phyloP scores from a whole-genome alignment of 2,888 invertebrate species.

The Podabrus alpinus region DNA sequence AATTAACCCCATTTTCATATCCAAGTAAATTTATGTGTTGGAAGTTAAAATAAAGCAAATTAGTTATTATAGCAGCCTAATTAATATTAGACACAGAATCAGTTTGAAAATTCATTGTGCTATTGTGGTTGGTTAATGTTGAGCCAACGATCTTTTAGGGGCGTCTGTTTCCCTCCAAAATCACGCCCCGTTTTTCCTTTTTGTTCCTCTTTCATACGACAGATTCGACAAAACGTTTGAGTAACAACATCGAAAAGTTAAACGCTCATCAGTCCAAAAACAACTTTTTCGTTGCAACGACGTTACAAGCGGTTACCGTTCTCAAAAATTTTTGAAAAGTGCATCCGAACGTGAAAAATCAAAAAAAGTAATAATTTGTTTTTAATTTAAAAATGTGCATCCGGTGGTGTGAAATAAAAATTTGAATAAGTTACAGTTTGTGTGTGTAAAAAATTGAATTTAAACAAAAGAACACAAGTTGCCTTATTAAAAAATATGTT shows the following conservation, averaged over 20 bases:
- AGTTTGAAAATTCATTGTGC: constrained; percentile 36
- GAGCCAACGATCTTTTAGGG: constrained; percentile 38
- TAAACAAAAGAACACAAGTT: neutral
- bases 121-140: constrained; percentile 33
- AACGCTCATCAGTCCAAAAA: constrained; percentile 33
- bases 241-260: neutral
- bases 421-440: neutral
- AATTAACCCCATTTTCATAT: constrained; percentile 2
- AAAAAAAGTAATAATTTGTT: neutral
- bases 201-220: constrained; percentile 20
- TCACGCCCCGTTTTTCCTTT: constrained; percentile 35
- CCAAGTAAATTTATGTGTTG: neutral
- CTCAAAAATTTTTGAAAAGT: neutral
- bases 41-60: neutral
- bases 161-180: constrained; percentile 33
- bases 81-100: constrained; percentile 40
- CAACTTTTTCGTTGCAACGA: constrained; percentile 33
- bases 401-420: neutral
- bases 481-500: neutral
- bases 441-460: neutral
- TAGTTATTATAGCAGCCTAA: constrained; percentile 24
- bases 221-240: constrained; percentile 8
- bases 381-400: neutral
- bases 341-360: too few species aligned
- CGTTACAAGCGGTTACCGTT: neutral